Evolutionary conservation across 2,797 vertebrate genomes (phyloP), one percentile per base, ranked within the genome.

Genomic region (Enteromius mattozi): DNA sequence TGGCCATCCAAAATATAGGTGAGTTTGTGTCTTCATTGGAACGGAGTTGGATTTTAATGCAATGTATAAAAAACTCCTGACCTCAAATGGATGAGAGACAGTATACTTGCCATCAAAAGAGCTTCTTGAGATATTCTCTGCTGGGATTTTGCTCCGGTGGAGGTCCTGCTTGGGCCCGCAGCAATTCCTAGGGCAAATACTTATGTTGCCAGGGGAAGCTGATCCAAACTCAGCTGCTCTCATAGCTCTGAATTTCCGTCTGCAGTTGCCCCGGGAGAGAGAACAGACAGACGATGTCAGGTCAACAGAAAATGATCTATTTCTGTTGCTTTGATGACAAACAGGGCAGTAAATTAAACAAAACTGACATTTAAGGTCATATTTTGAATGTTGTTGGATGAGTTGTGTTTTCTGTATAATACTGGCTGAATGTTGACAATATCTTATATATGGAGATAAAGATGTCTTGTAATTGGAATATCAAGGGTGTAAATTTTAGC

Each of bases 171-270:
- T 68, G 17, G 10, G 30, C 63, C 72, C 2, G 35, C 12, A 56
- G 82, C 51, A 14, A n/a, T 54, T 78, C 63, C 49, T 49, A 59
- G 35, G 49, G 82, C 74, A 59, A 70, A 49, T 35, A 42, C 27
- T 47, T 70, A 1, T 33, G 8, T 61, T 78, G 37, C 75, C 75
- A 12, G 9, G 35, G 49, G 65, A 77, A 78, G 49, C 16, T 59
- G 63, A 47, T 27, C 82, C 82, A 61, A 83, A 61, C 49, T 78
- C 75, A 78, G 65, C 63, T 84, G 82, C 75, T 84, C 65, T 59
- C 65, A 45, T 69, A 27, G 10, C 19, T n/a, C 61, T 40, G 47
- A 78, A 59, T 83, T 72, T 69, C 35, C 13, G 10, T 76, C 71
- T 76, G 71, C 35, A 35, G 49, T 68, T 68, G 71, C 61, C 45